These are phyloP conservation scores for Asteroscopus sphinx DNA, from an alignment of 2,888 invertebrate species.

Conservation along the genomic window DNA sequence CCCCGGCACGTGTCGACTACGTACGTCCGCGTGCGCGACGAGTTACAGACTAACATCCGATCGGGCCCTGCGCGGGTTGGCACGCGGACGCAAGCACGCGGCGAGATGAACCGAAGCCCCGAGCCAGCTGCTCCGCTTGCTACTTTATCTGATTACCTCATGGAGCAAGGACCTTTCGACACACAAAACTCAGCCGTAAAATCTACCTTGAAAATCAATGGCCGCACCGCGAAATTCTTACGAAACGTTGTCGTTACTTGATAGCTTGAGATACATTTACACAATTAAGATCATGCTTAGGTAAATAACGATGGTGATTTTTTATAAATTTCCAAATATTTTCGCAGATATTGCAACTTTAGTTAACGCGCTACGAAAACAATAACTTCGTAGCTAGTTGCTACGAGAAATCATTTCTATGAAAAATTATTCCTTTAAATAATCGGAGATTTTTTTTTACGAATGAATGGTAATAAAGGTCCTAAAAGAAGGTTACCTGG, in stretches of 20 bases:
- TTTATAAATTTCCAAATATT: constrained; percentile 5
- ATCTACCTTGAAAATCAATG: constrained; percentile 84
- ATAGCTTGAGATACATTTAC: constrained; percentile 45
- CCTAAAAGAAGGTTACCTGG: constrained; percentile 56
- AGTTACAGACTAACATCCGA: constrained; percentile 77
- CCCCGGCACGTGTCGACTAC: constrained; percentile 63
- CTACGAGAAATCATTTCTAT: constrained; percentile 6
- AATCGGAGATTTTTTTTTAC: not conserved
- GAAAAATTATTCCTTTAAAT: too few relatives aligned
- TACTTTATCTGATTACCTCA: constrained; percentile 86
- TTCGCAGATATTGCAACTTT: not conserved
- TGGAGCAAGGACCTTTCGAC: constrained; percentile 88
- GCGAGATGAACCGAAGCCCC: constrained; percentile 77
- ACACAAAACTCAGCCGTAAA: constrained; percentile 83
- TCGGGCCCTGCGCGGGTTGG: constrained; percentile 62
- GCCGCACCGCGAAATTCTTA: constrained; percentile 76
- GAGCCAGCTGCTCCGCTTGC: constrained; percentile 76
- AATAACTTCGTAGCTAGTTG: constrained; percentile 14
- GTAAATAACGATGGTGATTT: constrained; percentile 5
- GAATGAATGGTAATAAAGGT: constrained; percentile 37
- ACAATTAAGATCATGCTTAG: constrained; percentile 24
- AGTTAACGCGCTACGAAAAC: constrained; percentile 3
- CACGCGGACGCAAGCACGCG: constrained; percentile 62
- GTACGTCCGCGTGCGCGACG: constrained; percentile 83
- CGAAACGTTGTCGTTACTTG: constrained; percentile 65